phyloP scores from a whole-genome alignment of 2,113 vertebrate species.

The Panthera tigris region DNA sequence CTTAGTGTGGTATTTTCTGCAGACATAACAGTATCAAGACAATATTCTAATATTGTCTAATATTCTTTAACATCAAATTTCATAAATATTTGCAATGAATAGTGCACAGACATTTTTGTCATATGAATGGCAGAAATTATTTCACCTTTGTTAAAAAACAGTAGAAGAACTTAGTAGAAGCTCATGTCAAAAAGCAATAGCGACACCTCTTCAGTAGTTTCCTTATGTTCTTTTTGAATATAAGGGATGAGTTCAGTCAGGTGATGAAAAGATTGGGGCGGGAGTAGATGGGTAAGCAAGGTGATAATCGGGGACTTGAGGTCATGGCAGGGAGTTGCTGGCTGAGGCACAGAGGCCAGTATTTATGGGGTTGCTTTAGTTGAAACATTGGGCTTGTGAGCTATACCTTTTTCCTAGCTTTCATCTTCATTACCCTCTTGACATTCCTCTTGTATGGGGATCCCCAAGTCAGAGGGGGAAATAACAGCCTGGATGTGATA shows the following conservation, averaged over 20 bases:
- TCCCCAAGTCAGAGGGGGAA: not conserved
- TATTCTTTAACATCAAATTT: not conserved
- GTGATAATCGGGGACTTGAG: not conserved
- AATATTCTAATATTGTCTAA: not conserved
- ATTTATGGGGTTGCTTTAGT: not conserved
- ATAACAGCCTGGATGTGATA: not conserved
- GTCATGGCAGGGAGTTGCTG: not conserved
- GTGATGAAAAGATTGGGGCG: not conserved
- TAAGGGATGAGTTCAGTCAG: not conserved
- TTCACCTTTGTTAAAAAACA: slow-evolving; percentile 40
- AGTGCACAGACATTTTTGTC: not conserved
- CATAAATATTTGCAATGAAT: not conserved
- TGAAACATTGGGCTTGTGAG: not conserved
- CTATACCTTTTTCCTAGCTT: not conserved
- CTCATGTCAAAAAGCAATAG: not conserved
- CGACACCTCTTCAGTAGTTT: not conserved
- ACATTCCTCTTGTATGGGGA: not conserved
- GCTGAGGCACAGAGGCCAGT: not conserved
- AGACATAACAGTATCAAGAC: not conserved
- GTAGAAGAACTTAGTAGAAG: not conserved
- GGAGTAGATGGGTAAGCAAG: not conserved
- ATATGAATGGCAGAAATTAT: slow-evolving; percentile 28
- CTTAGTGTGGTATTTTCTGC: not conserved
- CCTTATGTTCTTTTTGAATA: not conserved
- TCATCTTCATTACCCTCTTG: not conserved